Percentiles rank a stretch among this genome's conserved stretches.
phyloP scores from a whole-genome alignment of 2,797 vertebrate genomes.

The Danio tinwini region DNA sequence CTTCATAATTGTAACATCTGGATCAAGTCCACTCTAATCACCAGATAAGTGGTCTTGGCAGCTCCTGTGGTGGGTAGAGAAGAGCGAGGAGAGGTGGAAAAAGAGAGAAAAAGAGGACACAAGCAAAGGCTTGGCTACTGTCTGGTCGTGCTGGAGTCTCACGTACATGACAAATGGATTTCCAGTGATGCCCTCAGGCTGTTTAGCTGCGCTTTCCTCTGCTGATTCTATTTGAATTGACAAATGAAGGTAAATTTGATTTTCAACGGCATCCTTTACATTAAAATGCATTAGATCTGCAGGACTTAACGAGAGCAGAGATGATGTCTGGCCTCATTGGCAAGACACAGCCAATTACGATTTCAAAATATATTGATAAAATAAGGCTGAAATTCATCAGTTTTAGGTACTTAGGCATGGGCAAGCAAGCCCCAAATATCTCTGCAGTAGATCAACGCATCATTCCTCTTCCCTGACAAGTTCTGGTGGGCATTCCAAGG shows the following conservation, averaged over 20 bases:
- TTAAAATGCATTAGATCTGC: conserved; percentile 49
- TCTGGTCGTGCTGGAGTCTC: neutral
- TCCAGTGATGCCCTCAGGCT: conserved; percentile 27
- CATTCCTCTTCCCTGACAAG: conserved; percentile 22
- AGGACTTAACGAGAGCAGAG: neutral
- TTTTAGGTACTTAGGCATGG: neutral
- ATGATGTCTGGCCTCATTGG: conserved; percentile 14
- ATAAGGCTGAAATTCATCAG: conserved; percentile 3
- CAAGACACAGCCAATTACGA: conserved; percentile 13
- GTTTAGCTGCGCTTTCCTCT: conserved; percentile 46
- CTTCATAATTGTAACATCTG: conserved; percentile 47
- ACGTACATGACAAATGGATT: conserved; percentile 48
- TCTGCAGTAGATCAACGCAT: conserved; percentile 52
- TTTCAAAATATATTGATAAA: conserved; percentile 7
- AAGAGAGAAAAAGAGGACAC: conserved; percentile 1
- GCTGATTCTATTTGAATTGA: conserved; percentile 54
- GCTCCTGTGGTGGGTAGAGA: neutral
- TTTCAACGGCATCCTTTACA: conserved; percentile 36
- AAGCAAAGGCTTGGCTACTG: conserved; percentile 4
- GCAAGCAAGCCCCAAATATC: conserved; percentile 48
- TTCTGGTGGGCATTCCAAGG: conserved; percentile 60
- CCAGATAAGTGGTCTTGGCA: conserved; percentile 24
- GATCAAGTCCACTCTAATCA: conserved; percentile 44
- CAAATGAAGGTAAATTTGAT: conserved; percentile 51
- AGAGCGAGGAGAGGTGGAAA: neutral